These are phyloP conservation scores for Lasioglossum figueresi DNA, from an alignment of 2,888 invertebrate genomes.

Conservation along the genomic window DNA sequence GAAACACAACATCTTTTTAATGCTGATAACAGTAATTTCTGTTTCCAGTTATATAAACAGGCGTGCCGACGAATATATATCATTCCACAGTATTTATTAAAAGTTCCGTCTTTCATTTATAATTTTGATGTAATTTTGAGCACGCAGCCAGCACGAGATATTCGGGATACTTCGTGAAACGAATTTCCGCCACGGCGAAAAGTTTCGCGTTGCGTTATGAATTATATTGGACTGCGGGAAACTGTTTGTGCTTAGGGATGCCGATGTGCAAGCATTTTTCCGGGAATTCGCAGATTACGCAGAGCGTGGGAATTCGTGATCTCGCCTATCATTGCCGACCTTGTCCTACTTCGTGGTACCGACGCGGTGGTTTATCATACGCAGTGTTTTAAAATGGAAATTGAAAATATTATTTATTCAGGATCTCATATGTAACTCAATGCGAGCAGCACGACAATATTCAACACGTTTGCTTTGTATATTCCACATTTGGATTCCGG, in stretches of 20 bases:
- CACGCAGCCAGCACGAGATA: neutral
- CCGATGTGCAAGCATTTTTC: constrained; percentile 6
- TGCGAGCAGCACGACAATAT: neutral
- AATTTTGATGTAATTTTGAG: neutral
- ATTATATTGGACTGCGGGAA: constrained; percentile 1
- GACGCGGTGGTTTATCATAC: constrained; percentile 8
- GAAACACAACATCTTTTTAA: neutral
- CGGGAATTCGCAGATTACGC: neutral
- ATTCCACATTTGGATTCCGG: neutral
- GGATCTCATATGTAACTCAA: neutral
- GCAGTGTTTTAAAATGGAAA: constrained; percentile 16
- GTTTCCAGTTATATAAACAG: neutral
- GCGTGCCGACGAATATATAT: neutral
- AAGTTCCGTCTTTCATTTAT: neutral
- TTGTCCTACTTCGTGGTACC: neutral
- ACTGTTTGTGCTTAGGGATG: neutral
- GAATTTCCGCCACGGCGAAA: neutral
- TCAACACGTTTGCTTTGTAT: constrained; percentile 5
- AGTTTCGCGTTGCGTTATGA: neutral
- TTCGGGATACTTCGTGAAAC: neutral
- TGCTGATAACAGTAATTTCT: neutral
- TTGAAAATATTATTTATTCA: constrained; percentile 15
- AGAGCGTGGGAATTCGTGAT: constrained; percentile 2
- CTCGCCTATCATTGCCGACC: constrained; percentile 15
- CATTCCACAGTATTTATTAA: neutral